phyloP scores from a whole-genome alignment of 1,140 invertebrate genomes.

The Bemisia tabaci region DNA sequence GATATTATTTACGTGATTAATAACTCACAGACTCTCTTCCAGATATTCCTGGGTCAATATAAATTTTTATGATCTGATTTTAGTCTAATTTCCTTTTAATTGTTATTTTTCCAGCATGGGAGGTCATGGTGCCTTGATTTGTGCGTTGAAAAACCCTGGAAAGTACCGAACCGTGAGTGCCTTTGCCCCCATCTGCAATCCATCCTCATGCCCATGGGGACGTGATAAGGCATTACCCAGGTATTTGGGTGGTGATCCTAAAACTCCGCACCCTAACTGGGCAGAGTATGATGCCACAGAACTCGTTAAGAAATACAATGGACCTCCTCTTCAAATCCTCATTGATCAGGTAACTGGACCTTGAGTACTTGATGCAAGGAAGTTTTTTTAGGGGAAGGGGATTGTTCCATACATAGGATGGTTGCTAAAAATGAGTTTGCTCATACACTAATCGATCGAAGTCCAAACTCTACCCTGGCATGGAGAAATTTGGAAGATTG shows the following conservation, averaged over 20 bases:
- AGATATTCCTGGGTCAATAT: too few species aligned
- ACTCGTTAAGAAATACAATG: constrained; percentile 68
- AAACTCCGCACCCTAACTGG: constrained; percentile 45
- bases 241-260: constrained; percentile 61
- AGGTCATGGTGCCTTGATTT: constrained; percentile 89
- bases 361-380: constrained; percentile 6
- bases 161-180: constrained; percentile 82
- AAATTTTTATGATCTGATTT: too few species aligned
- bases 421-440: neutral
- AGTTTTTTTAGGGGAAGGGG: neutral
- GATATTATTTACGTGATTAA: too few species aligned
- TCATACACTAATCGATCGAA: neutral
- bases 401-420: neutral
- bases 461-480: neutral
- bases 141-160: constrained; percentile 81
- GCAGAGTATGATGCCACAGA: constrained; percentile 78
- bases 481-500: neutral
- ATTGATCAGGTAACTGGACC: constrained; percentile 67
- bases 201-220: constrained; percentile 72
- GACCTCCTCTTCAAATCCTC: constrained; percentile 67
- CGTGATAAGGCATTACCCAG: constrained; percentile 31
- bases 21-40: too few species aligned
- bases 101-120: too few species aligned
- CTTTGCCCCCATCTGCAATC: constrained; percentile 94
- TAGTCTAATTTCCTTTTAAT: too few species aligned